Evolutionary conservation across 2,113 vertebrate genomes (phyloP).

Genomic region (Tragelaphus scriptus): DNA sequence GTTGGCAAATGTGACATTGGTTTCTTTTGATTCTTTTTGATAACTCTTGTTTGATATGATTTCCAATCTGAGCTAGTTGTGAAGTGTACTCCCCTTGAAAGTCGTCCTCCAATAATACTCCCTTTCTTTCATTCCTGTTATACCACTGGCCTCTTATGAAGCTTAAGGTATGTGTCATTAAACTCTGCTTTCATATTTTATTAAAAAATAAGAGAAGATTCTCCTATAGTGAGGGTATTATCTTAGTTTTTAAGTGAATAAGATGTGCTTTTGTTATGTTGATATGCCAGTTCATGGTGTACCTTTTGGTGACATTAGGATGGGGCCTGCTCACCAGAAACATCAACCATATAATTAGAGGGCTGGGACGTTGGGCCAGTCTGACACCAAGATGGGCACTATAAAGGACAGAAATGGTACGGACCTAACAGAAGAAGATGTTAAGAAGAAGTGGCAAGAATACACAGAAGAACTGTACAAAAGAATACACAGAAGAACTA

Average conservation of each 20-base stretch:
- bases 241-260: background rate
- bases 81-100: background rate
- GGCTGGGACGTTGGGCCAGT: background rate
- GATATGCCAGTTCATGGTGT: background rate
- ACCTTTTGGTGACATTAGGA: background rate
- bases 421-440: background rate
- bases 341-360: background rate
- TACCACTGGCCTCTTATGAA: background rate
- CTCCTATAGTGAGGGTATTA: background rate
- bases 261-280: background rate
- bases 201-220: slow-evolving; percentile 23
- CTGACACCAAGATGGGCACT: background rate
- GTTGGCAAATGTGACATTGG: background rate
- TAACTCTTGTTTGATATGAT: slow-evolving; percentile 23
- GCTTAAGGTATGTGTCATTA: background rate
- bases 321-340: background rate
- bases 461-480: background rate
- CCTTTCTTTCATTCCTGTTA: background rate
- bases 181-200: slow-evolving; percentile 26
- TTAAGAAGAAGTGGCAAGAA: background rate
- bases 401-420: background rate
- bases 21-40: background rate
- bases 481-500: background rate
- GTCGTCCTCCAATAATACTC: background rate
- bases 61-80: background rate